Evolutionary conservation across 2,888 invertebrate species (phyloP).

Genomic region (Eupeodes latifasciatus): DNA sequence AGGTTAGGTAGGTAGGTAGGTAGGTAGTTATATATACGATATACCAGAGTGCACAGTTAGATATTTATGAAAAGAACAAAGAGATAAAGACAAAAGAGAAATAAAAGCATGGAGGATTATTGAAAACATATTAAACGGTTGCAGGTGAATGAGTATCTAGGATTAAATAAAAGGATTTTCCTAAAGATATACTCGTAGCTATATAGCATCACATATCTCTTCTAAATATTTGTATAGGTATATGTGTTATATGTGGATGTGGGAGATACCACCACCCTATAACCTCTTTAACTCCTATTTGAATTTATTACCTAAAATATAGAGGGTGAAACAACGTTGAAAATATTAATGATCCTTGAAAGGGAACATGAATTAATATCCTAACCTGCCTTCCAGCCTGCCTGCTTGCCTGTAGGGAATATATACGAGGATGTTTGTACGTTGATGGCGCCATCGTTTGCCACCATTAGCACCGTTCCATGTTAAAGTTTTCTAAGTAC

Average conservation of each 20-base stretch:
- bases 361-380: conserved; percentile 66
- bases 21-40: no score
- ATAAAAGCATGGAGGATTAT: conserved; percentile 57
- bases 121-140: conserved; percentile 63
- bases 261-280: not conserved
- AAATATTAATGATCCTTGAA: conserved; percentile 70
- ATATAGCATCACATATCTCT: conserved; percentile 3
- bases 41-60: no score
- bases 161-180: conserved; percentile 33
- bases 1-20: not conserved
- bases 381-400: conserved; percentile 23
- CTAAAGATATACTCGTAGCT: not conserved
- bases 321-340: conserved; percentile 23
- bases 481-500: not conserved
- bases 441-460: not conserved
- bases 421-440: not conserved
- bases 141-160: conserved; percentile 52
- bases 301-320: conserved; percentile 36
- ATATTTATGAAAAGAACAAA: conserved; percentile 25
- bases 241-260: no score
- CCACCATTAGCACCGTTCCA: not conserved
- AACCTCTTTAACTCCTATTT: not conserved
- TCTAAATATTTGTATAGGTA: no score
- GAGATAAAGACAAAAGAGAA: not conserved
- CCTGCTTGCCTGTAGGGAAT: not conserved